phyloP scores from a whole-genome alignment of 2,797 vertebrate genomes.

The Brachyalestes nurse region DNA sequence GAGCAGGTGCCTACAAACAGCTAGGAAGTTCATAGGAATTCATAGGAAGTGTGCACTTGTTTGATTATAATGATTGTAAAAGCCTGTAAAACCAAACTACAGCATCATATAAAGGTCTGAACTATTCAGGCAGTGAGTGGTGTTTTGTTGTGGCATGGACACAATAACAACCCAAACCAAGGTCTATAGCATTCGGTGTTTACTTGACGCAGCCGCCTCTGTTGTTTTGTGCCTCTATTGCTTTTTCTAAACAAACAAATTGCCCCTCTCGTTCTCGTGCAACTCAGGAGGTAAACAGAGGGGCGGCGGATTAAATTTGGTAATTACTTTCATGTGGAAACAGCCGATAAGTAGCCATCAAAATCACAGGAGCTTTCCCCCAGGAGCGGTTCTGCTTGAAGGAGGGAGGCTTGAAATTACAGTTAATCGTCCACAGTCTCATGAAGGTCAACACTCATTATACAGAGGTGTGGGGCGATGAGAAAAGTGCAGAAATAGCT shows the following conservation, averaged over 20 bases:
- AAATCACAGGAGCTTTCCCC: slow-evolving; percentile 2
- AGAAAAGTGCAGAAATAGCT: slow-evolving; percentile 31
- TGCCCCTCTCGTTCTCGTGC: slow-evolving; percentile 31
- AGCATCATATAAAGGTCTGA: background rate
- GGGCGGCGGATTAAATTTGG: slow-evolving; percentile 11
- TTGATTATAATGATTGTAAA: background rate
- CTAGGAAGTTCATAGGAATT: no score
- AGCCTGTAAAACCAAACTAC: background rate
- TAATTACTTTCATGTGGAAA: slow-evolving; percentile 39
- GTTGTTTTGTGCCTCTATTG: slow-evolving; percentile 3
- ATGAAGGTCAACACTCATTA: slow-evolving; percentile 24
- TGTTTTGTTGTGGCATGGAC: background rate
- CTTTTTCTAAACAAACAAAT: slow-evolving; percentile 38
- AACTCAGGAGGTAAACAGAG: slow-evolving; percentile 30
- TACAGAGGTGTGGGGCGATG: slow-evolving; percentile 2
- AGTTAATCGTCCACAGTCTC: slow-evolving; percentile 24
- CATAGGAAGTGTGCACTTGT: background rate
- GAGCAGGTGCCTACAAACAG: background rate
- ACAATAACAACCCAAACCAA: background rate
- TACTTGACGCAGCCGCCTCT: background rate
- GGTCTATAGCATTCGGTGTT: background rate
- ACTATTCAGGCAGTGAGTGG: background rate
- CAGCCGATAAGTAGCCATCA: slow-evolving; percentile 27
- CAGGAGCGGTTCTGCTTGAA: slow-evolving; percentile 18
- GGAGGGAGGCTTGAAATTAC: slow-evolving; percentile 32